phyloP scores from a whole-genome alignment of 2,888 invertebrate genomes.

The Galeopsomyia nigrocyanea region DNA sequence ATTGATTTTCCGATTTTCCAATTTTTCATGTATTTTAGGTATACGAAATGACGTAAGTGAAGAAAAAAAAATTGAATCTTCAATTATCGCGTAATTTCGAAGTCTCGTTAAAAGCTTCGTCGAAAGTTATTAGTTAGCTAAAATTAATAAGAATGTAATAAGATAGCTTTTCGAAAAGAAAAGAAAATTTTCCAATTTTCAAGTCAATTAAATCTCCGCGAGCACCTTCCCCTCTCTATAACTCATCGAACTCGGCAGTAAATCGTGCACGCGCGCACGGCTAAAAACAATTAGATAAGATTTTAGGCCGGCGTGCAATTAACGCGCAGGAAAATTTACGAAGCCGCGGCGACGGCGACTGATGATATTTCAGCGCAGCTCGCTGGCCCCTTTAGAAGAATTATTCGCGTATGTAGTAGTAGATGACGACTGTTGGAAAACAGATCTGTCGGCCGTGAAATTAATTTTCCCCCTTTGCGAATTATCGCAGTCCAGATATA shows the following conservation, averaged over 20 bases:
- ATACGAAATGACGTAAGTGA: too few relatives aligned
- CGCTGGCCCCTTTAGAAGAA: not conserved
- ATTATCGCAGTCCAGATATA: too few relatives aligned
- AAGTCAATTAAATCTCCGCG: slow-evolving; percentile 26
- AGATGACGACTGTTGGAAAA: too few relatives aligned
- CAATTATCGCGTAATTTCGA: too few relatives aligned
- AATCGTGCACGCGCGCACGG: slow-evolving; percentile 2
- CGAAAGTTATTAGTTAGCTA: too few relatives aligned
- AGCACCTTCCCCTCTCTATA: not conserved
- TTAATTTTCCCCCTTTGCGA: too few relatives aligned
- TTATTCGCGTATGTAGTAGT: not conserved
- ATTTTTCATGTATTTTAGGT: too few relatives aligned
- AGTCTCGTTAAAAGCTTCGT: too few relatives aligned
- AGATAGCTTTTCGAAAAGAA: too few relatives aligned
- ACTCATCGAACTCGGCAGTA: slow-evolving; percentile 21
- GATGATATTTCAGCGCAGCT: slow-evolving; percentile 39
- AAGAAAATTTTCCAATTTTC: slow-evolving; percentile 30
- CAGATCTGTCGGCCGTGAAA: slow-evolving; percentile 12
- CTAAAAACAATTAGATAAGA: slow-evolving; percentile 25
- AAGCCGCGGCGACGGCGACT: slow-evolving; percentile 4
- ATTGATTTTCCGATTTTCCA: too few relatives aligned
- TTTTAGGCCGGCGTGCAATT: slow-evolving; percentile 39
- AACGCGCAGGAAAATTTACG: slow-evolving; percentile 34
- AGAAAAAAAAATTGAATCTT: too few relatives aligned
- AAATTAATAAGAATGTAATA: too few relatives aligned